Evolutionary conservation across 2,888 invertebrate species (phyloP), one percentile per base, ranked within the genome.

Genomic region (Eilema griseolum): DNA sequence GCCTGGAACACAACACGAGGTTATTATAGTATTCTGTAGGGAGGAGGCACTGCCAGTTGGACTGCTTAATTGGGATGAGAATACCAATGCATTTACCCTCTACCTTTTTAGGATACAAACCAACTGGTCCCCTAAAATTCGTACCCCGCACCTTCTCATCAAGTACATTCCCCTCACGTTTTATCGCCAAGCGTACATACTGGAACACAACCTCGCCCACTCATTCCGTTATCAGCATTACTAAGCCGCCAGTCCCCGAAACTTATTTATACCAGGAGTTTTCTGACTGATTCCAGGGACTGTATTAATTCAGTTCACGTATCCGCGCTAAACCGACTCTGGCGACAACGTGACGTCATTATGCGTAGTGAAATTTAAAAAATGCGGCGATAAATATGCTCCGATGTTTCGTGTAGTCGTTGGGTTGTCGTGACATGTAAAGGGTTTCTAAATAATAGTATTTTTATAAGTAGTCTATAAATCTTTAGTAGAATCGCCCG

Each of bases 291-390:
- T 83, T 85, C 76, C 74, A 63, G 73, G 69, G 76, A 69, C 70
- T 74, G 62, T 78, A 83, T 84, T 82, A 84, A 88, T 87, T 85
- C 89, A 59, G 70, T 24, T 67, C 89, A 88, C 88, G 88, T 88
- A 73, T 71, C 37, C 57, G 65, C 67, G 81, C 66, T 81, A 76
- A 82, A 79, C 75, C 83, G 76, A 78, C 69, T 67, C 72, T 69
- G 69, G 79, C 78, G 75, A 77, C 82, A 72, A 79, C 83, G 83
- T 82, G 83, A 82, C 68, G 78, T 70, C 80, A 75, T 83, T 82
- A 79, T 66, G 70, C 46, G 64, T 64, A 62, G 73, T 66, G 57
- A 61, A 69, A 76, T 68, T 72, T 76, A 74, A 73, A 78, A 82
- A 78, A 73, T 79, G 71, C 71, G 72, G 73, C 60, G 20, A 66